These are phyloP conservation scores for Drosophila prolongata DNA, from an alignment of 2,888 invertebrate genomes.

Conservation along the genomic window DNA sequence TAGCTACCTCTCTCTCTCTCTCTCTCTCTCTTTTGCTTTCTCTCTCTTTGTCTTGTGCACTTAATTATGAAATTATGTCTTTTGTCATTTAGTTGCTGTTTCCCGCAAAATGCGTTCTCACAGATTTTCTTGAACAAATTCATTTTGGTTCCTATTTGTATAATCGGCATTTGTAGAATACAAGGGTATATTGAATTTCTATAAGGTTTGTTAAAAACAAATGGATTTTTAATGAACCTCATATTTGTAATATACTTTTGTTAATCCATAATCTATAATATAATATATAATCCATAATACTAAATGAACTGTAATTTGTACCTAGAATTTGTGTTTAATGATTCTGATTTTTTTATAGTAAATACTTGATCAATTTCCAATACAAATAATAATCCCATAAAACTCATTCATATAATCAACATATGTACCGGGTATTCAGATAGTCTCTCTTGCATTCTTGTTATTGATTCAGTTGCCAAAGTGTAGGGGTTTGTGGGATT, in stretches of 20 bases:
- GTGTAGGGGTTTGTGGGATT: neutral
- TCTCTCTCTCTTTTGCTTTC: slow-evolving; percentile 10
- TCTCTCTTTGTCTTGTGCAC: slow-evolving; percentile 18
- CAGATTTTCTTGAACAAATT: slow-evolving; percentile 27
- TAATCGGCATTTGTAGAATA: neutral
- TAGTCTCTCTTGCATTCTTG: too few species aligned
- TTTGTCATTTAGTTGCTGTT: slow-evolving; percentile 32
- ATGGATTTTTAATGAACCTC: too few species aligned
- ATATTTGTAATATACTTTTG: too few species aligned
- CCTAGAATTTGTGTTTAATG: too few species aligned
- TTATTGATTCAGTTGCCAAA: slow-evolving; percentile 9
- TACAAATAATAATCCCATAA: too few species aligned
- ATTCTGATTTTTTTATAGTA: too few species aligned
- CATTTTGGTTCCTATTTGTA: slow-evolving; percentile 7
- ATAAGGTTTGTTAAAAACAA: neutral
- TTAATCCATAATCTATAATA: too few species aligned
- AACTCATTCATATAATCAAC: too few species aligned
- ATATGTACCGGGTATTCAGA: neutral
- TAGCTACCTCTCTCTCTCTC: neutral
- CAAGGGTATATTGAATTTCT: neutral
- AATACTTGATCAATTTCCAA: too few species aligned
- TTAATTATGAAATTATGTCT: slow-evolving; percentile 46
- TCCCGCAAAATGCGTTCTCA: slow-evolving; percentile 39
- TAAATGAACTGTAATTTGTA: too few species aligned
- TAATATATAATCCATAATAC: too few species aligned